phyloP scores from a whole-genome alignment of 2,888 invertebrate genomes.

The Deladenus siricidicola region DNA sequence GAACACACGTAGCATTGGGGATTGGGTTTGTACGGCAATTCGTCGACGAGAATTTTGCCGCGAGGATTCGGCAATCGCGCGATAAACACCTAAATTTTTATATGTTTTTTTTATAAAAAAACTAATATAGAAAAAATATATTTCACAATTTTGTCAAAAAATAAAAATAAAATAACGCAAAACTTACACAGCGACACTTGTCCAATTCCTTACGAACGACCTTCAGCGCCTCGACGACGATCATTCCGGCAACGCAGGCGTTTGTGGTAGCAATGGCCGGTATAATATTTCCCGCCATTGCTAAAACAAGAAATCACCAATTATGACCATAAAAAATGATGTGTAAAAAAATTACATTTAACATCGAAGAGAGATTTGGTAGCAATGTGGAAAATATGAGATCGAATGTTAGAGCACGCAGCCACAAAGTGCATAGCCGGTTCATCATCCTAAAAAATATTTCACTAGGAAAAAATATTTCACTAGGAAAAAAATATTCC shows the following conservation, averaged over 20 bases:
- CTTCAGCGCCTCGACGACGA: conserved; percentile 72
- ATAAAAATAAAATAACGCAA: background rate
- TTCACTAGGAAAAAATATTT: too few species aligned
- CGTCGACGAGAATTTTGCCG: conserved; percentile 56
- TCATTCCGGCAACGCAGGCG: conserved; percentile 91
- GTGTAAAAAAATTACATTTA: conserved; percentile 67
- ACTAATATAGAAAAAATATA: conserved; percentile 5
- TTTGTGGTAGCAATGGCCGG: conserved; percentile 99
- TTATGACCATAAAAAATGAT: background rate
- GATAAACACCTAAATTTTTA: conserved; percentile 54
- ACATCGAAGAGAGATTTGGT: conserved; percentile 82
- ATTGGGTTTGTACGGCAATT: conserved; percentile 70
- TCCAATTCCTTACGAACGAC: conserved; percentile 63
- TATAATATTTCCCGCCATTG: conserved; percentile 99
- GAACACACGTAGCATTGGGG: conserved; percentile 91
- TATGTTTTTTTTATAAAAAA: conserved; percentile 2
- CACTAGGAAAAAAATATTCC: too few species aligned
- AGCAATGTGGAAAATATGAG: conserved; percentile 78
- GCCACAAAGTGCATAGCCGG: conserved; percentile 74
- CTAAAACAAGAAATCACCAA: conserved; percentile 42
- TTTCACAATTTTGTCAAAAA: too few species aligned
- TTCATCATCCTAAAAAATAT: conserved; percentile 69
- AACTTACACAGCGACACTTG: conserved; percentile 66
- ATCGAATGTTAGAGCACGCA: conserved; percentile 83
- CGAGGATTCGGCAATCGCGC: conserved; percentile 52